Evolutionary conservation across 2,113 vertebrate species (phyloP), one percentile per base, ranked within the genome.

Genomic region (Dromas ardeola): DNA sequence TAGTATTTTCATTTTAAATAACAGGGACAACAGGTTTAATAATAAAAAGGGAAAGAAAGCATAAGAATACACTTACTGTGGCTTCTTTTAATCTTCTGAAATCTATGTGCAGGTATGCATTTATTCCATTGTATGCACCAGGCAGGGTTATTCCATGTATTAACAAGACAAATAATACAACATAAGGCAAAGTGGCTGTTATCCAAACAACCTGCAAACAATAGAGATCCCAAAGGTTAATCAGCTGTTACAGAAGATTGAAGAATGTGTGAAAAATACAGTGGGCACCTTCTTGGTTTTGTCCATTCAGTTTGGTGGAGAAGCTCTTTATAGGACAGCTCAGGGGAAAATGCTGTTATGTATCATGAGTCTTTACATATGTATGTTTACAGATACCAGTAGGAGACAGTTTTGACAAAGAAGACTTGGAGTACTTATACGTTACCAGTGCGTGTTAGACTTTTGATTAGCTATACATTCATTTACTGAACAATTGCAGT

Each of bases 111-210:
- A 99, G 98, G 97, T 99, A 99, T 56, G 99, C 99, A 61, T 95
- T 99, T 96, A 99, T 99, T 95, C 99, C 99, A 5, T 99, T 97
- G 90, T 98, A 99, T 36, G 99, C 99, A 3, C 99, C 99, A 15
- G 99, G 99, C 40, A 99, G 98, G 5, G 99, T 99, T 93, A 99
- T 97, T 45, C 99, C 99, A 15, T 99, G 98, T 95, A 99, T 99
- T 95, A 99, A 96, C 96, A 99, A 97, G 89, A 99, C 99, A 89
- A 99, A 98, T 66, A 99, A 97, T 55, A 99, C 99, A 56, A 99
- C 94, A 12, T 99, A 99, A 55, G 99, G 99, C 98, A 99, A 98
- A 26, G 99, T 99, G 79, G 99, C 99, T 40, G 99, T 99, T 98
- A 99, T 99, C 98, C 99, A 99, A 88, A 99, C 99, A 76, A 99